Base-by-base conservation (phyloP, 2,888 invertebrate species). In the Exocentrus adspersus region DNA sequence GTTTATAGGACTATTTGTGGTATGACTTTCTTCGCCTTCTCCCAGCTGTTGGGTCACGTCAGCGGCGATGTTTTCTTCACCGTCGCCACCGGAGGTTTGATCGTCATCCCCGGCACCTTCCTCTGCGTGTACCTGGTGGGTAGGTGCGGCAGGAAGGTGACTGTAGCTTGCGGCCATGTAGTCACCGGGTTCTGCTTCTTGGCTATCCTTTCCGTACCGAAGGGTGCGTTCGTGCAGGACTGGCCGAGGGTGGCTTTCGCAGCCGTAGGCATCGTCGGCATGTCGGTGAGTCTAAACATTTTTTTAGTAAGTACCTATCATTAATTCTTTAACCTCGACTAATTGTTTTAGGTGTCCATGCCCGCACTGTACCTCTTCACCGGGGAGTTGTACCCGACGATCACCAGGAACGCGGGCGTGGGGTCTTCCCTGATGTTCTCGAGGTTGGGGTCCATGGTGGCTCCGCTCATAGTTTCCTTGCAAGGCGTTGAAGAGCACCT, bases 301-400 rank as follows among this genome's bases (percentile, higher is more conserved):
- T 17, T 10, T 10, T 7, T 17, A 45, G 16, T 42, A 42, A 5
- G 6, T 12, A 41, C n/a, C 24, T 45, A 61, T 66, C n/a, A n/a
- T n/a, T n/a, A n/a, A n/a, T n/a, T n/a, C n/a, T n/a, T n/a, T n/a
- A n/a, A n/a, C n/a, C n/a, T n/a, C n/a, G n/a, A n/a, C n/a, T n/a
- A n/a, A n/a, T n/a, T n/a, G 63, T 81, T 82, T 46, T 78, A 88
- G 87, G 84, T 87, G 7, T 83, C 85, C 0, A 74, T 79, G 60
- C 89, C 83, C 54, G 85, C 89, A 0, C 82, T 92, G 59, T 93
- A 91, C 78, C 84, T 94, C 14, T 92, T 88, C 78, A 88, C 91
- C 7, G 91, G 92, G 0, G 93, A 94, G 81, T 79, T 93, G 30
- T 93, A 89, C 76, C 94, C 94, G 7, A 94, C 93, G 0, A 85